Evolutionary conservation across 2,888 invertebrate genomes (phyloP).

Genomic region (Xanthorhoe spadicearia): DNA sequence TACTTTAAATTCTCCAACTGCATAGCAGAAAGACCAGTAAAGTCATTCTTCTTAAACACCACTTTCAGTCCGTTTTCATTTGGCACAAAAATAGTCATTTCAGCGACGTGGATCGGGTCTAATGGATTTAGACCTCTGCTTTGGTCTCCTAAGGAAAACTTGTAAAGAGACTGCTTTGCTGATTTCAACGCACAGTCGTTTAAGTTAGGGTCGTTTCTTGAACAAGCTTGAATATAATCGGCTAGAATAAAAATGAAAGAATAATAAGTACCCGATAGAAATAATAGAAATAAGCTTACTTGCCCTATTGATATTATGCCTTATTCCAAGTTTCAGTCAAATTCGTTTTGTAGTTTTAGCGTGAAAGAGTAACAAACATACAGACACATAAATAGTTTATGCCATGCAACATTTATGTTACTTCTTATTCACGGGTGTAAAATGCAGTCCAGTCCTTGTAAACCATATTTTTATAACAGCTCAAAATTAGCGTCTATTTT

Average conservation of each 20-base stretch:
- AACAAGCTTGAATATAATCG: slow-evolving; percentile 61
- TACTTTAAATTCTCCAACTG: slow-evolving; percentile 61
- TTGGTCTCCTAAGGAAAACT: slow-evolving; percentile 62
- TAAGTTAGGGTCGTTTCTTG: slow-evolving; percentile 66
- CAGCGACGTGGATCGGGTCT: slow-evolving; percentile 64
- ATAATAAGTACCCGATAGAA: too few species aligned
- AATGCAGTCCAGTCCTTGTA: too few species aligned
- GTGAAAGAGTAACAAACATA: too few species aligned
- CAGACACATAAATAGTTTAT: neutral
- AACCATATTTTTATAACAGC: too few species aligned
- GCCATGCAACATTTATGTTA: too few species aligned
- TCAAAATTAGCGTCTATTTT: neutral
- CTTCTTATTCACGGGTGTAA: too few species aligned
- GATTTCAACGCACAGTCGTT: slow-evolving; percentile 67
- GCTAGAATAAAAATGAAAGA: slow-evolving; percentile 52
- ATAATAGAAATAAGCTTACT: too few species aligned
- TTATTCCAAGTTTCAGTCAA: too few species aligned
- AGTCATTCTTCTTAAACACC: slow-evolving; percentile 64
- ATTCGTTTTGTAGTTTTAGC: too few species aligned
- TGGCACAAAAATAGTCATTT: slow-evolving; percentile 65
- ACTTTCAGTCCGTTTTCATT: slow-evolving; percentile 67
- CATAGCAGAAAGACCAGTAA: slow-evolving; percentile 64
- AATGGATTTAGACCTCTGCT: slow-evolving; percentile 57
- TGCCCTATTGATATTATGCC: too few species aligned
- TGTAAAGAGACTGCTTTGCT: slow-evolving; percentile 59